Evolutionary conservation across 2,888 invertebrate species (phyloP).

Genomic region (Augiades crinisus): DNA sequence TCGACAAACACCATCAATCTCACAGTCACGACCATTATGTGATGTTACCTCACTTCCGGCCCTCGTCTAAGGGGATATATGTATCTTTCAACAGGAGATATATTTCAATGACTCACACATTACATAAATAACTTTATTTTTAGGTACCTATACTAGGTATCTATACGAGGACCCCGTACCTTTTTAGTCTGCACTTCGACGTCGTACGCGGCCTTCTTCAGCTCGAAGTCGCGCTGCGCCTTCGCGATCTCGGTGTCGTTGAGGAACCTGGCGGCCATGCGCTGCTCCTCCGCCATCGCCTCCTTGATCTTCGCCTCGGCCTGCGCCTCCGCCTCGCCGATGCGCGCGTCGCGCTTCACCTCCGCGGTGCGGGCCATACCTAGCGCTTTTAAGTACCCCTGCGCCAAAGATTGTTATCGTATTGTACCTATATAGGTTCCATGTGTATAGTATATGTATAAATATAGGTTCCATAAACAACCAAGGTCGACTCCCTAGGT

Average conservation of each 20-base stretch:
- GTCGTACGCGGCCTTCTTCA: slow-evolving; percentile 98
- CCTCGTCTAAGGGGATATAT: no score
- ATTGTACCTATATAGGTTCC: no score
- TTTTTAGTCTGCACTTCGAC: slow-evolving; percentile 97
- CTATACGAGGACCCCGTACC: slow-evolving; percentile 59
- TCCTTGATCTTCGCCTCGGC: slow-evolving; percentile 96
- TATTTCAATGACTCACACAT: no score
- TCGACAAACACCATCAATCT: no score
- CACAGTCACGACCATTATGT: no score
- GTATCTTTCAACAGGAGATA: no score
- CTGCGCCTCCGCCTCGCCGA: slow-evolving; percentile 98
- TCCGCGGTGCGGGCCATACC: slow-evolving; percentile 98
- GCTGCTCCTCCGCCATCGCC: slow-evolving; percentile 97
- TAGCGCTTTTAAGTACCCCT: slow-evolving; percentile 96
- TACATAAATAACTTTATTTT: no score
- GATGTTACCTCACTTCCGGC: no score
- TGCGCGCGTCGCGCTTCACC: slow-evolving; percentile 97
- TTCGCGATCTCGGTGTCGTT: slow-evolving; percentile 99
- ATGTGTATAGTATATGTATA: background rate
- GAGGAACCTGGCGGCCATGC: slow-evolving; percentile 95
- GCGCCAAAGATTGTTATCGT: no score
- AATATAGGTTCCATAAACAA: background rate
- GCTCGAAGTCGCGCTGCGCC: slow-evolving; percentile 96
- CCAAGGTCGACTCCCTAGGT: no score
- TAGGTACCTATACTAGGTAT: no score